Evolutionary conservation across 2,797 vertebrate genomes (phyloP), one percentile per base, ranked within the genome.

Genomic region (Mareca strepera): DNA sequence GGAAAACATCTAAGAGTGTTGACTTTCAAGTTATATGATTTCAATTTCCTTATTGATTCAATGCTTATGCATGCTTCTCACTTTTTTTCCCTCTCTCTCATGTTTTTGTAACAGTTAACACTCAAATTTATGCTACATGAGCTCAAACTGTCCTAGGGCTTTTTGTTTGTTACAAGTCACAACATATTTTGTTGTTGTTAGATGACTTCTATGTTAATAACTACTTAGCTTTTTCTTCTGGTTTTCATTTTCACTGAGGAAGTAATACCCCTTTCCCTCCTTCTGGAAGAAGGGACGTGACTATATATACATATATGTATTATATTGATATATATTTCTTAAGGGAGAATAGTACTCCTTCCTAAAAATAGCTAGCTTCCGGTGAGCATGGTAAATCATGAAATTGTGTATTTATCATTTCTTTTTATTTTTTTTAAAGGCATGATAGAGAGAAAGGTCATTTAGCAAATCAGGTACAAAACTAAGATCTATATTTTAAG

Each of bases 391-490:
- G 63, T 92, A 94, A 95, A 86, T 95, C 9, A 86, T 35, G 22
- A 88, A 91, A 64, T 88, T 81, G 62, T 46, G 44, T 85, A 85
- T 91, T 93, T 87, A 73, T 72, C n/a, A 82, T 48, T 39, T 6
- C 1, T 29, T 56, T 80, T 67, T 33, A 43, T 56, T 86, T 44
- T 92, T 85, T 87, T 92, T 43, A 56, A 82, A 82, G 68, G 18
- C 44, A 31, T 17, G 6, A 50, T 43, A 86, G 72, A 73, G 59
- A 55, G 44, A 8, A 91, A 95, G 77, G 50, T 26, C 41, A 90
- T 91, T 97, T 96, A 96, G 69, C 48, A 97, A 96, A 95, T 75
- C 72, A 77, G 43, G 52, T 82, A 53, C 76, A 82, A 94, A 94
- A 89, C 70, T 50, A 68, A 94, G 88, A 94, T 93, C 90, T 93